Evolutionary conservation across 1,140 invertebrate species (phyloP).

Genomic region (Drosophila ambigua): DNA sequence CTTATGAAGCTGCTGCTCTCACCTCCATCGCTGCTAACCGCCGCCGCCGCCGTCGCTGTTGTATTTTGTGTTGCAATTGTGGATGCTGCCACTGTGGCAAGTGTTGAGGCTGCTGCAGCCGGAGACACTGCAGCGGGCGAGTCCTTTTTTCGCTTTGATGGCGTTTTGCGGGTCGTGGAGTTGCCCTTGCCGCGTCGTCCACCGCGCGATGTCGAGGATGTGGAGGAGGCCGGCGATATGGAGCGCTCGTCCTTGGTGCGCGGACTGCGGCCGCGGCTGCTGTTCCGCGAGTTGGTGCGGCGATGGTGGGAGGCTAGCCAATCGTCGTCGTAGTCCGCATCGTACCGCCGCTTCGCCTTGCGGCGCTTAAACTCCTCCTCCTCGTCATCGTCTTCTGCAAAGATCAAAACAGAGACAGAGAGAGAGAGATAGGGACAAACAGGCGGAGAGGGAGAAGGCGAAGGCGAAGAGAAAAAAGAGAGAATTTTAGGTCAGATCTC

Average conservation of each 20-base stretch:
- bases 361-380: constrained; percentile 80
- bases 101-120: constrained; percentile 18
- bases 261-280: constrained; percentile 69
- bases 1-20: constrained; percentile 64
- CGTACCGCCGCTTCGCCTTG: constrained; percentile 72
- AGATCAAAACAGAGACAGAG: constrained; percentile 7
- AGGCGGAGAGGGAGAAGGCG: constrained; percentile 1
- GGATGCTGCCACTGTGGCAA: constrained; percentile 18
- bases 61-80: constrained; percentile 11
- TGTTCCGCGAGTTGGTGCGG: constrained; percentile 63
- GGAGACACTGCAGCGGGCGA: constrained; percentile 10
- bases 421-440: not conserved
- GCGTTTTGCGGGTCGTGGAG: constrained; percentile 72
- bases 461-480: not conserved
- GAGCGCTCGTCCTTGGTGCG: constrained; percentile 77
- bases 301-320: constrained; percentile 71
- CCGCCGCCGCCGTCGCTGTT: constrained; percentile 22
- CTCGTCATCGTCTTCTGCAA: constrained; percentile 73
- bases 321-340: constrained; percentile 82
- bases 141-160: constrained; percentile 71
- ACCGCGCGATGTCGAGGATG: constrained; percentile 66
- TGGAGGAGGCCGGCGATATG: constrained; percentile 77
- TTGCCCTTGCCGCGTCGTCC: constrained; percentile 50
- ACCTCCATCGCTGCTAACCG: constrained; percentile 42
- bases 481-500: not conserved